phyloP scores from a whole-genome alignment of 2,888 invertebrate genomes.

The Elegia similella region DNA sequence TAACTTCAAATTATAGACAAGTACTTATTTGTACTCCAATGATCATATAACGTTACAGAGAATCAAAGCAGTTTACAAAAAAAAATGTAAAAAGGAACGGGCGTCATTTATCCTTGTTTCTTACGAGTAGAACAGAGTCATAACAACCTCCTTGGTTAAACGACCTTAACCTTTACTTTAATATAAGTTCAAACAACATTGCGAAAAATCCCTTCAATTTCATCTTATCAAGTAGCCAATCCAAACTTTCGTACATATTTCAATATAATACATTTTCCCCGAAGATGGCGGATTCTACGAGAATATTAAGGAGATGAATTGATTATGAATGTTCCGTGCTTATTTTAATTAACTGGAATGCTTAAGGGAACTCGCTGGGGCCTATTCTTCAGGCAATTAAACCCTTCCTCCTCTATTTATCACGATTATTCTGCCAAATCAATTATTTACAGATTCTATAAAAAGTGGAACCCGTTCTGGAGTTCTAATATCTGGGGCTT shows the following conservation, averaged over 20 bases:
- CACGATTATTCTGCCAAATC: conserved; percentile 14
- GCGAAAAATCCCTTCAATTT: too few relatives aligned
- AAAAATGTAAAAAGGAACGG: too few relatives aligned
- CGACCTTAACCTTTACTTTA: too few relatives aligned
- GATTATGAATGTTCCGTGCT: conserved; percentile 33
- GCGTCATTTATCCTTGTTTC: too few relatives aligned
- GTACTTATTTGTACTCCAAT: too few relatives aligned
- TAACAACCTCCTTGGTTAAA: too few relatives aligned
- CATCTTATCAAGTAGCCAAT: not conserved
- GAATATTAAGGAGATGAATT: conserved; percentile 21
- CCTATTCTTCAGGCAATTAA: conserved; percentile 17
- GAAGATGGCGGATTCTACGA: conserved; percentile 1
- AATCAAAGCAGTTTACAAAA: too few relatives aligned
- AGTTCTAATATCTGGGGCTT: not conserved
- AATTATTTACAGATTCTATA: conserved; percentile 15
- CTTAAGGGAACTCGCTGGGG: conserved; percentile 15
- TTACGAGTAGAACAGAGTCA: too few relatives aligned
- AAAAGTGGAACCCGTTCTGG: not conserved
- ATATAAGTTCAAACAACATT: too few relatives aligned
- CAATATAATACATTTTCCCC: not conserved
- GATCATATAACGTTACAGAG: too few relatives aligned
- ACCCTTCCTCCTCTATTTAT: conserved; percentile 10
- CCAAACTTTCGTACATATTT: not conserved
- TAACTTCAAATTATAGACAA: too few relatives aligned
- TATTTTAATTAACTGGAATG: conserved; percentile 29